Evolutionary conservation across 2,797 vertebrate species (phyloP).

Genomic region (Intellagama lesueurii): DNA sequence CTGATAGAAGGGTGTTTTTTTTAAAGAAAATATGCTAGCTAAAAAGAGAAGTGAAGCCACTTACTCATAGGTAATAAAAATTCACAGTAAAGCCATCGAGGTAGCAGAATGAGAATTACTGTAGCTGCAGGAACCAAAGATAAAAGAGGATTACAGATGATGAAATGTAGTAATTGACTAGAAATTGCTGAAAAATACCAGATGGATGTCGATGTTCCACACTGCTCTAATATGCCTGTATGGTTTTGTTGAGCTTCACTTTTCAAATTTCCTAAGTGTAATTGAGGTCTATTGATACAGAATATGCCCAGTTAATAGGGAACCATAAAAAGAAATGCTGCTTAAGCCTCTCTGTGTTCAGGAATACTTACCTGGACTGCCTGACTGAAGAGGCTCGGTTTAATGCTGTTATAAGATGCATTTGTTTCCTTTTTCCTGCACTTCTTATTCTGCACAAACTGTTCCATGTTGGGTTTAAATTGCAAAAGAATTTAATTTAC

Average conservation of each 20-base stretch:
- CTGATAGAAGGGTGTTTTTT: conserved; percentile 33
- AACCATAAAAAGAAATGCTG: conserved; percentile 73
- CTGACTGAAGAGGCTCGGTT: conserved; percentile 61
- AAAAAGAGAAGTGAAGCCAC: conserved; percentile 38
- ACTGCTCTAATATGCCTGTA: conserved; percentile 69
- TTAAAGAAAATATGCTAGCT: conserved; percentile 31
- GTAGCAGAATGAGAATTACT: conserved; percentile 79
- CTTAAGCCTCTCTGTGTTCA: conserved; percentile 59
- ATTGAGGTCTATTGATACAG: conserved; percentile 80
- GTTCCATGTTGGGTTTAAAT: conserved; percentile 71
- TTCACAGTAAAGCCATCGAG: conserved; percentile 78
- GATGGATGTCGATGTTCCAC: conserved; percentile 77
- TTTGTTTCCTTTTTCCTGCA: conserved; percentile 68
- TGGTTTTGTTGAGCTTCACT: conserved; percentile 76
- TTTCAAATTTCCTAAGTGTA: conserved; percentile 79
- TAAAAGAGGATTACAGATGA: conserved; percentile 80
- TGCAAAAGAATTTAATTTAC: conserved; percentile 63
- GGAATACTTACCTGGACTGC: conserved; percentile 56
- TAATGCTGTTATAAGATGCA: conserved; percentile 74
- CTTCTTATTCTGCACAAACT: conserved; percentile 62
- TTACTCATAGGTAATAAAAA: conserved; percentile 78
- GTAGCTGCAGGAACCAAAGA: conserved; percentile 79
- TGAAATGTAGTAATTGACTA: conserved; percentile 81
- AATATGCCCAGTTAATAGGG: conserved; percentile 76
- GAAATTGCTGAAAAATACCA: conserved; percentile 80